Evolutionary conservation across 2,888 invertebrate genomes (phyloP).

Genomic region (Poecilus cupreus): DNA sequence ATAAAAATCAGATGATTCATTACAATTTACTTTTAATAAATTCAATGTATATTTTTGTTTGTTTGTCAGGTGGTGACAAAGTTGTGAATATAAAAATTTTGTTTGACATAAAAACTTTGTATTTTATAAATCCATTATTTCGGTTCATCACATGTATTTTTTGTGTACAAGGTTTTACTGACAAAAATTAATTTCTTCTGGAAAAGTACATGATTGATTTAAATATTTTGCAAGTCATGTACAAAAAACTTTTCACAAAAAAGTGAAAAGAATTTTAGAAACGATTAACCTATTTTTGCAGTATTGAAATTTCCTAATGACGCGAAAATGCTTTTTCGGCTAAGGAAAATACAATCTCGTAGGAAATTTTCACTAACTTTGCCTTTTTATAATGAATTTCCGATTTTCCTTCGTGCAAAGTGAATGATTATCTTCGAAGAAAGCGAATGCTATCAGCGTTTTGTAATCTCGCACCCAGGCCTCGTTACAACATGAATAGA

Average conservation of each 20-base stretch:
- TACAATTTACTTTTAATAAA: no score
- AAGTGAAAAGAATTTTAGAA: constrained; percentile 52
- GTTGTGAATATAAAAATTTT: no score
- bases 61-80: no score
- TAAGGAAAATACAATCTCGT: constrained; percentile 54
- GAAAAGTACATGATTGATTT: constrained; percentile 30
- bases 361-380: constrained; percentile 30
- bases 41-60: no score
- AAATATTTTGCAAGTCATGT: constrained; percentile 48
- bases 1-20: no score
- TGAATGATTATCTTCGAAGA: constrained; percentile 46
- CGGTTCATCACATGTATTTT: no score
- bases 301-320: constrained; percentile 58
- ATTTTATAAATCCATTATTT: no score
- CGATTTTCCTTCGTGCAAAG: constrained; percentile 35
- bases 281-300: constrained; percentile 57
- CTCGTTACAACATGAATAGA: constrained; percentile 45
- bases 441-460: constrained; percentile 18
- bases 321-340: constrained; percentile 55
- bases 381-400: constrained; percentile 55
- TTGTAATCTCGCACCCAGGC: constrained; percentile 28
- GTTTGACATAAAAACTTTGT: no score
- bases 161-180: background rate
- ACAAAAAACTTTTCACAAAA: constrained; percentile 40
- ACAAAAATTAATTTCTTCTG: constrained; percentile 26